Conservation (phyloP, 2,113 vertebrate species). For the Patagioenas fasciata region DNA sequence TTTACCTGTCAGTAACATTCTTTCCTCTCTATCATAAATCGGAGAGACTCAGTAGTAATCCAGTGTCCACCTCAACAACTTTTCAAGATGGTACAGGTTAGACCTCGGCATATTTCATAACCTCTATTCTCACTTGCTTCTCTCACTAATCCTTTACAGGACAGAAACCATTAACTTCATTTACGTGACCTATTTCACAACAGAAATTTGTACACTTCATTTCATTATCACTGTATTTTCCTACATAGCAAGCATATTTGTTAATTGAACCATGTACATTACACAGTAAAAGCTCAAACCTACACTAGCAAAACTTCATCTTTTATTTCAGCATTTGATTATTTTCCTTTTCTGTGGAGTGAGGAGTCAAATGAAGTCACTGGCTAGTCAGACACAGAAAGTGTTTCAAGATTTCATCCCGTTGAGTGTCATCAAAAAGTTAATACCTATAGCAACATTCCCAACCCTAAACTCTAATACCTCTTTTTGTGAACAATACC, state of each 20-base stretch:
- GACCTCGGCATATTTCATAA: background rate
- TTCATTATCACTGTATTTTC: background rate
- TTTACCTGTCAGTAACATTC: background rate
- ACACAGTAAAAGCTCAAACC: background rate
- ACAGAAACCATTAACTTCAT: background rate
- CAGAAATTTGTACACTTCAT: background rate
- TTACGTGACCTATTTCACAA: background rate
- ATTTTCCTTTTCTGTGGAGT: background rate
- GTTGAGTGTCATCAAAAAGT: background rate
- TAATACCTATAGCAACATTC: background rate
- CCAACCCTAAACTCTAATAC: background rate
- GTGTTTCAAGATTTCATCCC: background rate
- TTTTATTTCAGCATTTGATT: background rate
- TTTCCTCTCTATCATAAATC: background rate
- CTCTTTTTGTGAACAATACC: background rate
- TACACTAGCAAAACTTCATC: background rate
- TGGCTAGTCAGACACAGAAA: background rate
- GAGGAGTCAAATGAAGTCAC: background rate
- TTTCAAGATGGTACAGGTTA: background rate
- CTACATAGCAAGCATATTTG: background rate
- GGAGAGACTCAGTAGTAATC: background rate
- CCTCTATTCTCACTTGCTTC: background rate
- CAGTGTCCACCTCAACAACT: background rate
- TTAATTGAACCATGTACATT: background rate
- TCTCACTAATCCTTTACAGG: background rate